phyloP scores from a whole-genome alignment of 2,888 invertebrate genomes.

The Escarpia spicata region DNA sequence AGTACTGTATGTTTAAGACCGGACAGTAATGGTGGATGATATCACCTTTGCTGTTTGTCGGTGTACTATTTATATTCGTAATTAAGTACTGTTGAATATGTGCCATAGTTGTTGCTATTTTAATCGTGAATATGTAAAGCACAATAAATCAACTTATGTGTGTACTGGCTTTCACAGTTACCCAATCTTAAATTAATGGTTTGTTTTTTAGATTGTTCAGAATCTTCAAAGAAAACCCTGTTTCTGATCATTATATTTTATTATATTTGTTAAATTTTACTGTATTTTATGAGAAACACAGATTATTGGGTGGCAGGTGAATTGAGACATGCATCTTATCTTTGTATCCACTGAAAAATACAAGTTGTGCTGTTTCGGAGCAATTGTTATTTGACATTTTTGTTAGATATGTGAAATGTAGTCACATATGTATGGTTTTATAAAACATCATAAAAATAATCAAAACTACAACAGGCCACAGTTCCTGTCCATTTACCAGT shows the following conservation, averaged over 20 bases:
- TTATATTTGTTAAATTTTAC: background rate
- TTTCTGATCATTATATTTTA: background rate
- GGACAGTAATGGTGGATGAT: background rate
- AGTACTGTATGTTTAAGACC: background rate
- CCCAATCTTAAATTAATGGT: background rate
- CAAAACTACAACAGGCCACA: no score
- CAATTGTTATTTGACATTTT: background rate
- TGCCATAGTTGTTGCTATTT: background rate
- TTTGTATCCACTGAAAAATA: no score
- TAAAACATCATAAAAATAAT: no score
- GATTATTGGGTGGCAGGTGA: background rate
- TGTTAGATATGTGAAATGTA: no score
- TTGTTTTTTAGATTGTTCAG: background rate
- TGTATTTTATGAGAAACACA: background rate
- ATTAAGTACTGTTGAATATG: background rate
- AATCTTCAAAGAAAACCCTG: background rate
- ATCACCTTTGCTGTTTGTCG: background rate
- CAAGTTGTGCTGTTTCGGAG: background rate
- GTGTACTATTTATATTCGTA: background rate
- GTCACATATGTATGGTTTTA: no score
- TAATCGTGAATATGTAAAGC: background rate
- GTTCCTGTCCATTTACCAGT: no score
- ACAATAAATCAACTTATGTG: background rate
- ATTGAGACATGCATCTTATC: no score
- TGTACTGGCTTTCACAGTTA: background rate